Evolutionary conservation across 2,113 vertebrate species (phyloP).

Genomic region (Siniperca knerii): DNA sequence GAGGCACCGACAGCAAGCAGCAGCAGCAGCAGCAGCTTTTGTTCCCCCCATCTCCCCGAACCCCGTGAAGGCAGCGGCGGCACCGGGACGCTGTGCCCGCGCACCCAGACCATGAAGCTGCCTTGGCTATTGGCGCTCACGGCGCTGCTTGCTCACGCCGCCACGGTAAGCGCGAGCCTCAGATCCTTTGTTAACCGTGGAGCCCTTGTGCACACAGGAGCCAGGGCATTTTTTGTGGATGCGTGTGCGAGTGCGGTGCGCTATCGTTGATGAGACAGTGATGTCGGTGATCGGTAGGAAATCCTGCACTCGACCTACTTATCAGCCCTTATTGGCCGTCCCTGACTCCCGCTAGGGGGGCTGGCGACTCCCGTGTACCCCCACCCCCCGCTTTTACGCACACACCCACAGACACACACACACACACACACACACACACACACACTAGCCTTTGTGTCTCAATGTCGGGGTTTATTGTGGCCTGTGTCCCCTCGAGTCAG

Average conservation of each 20-base stretch:
- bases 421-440: conserved; percentile 27
- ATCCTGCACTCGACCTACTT: conserved; percentile 82
- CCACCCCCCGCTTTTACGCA: conserved; percentile 36
- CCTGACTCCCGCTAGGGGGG: conserved; percentile 61
- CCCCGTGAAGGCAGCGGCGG: conserved; percentile 72
- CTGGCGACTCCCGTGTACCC: conserved; percentile 53
- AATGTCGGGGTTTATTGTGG: conserved; percentile 64
- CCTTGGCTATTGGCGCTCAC: conserved; percentile 80
- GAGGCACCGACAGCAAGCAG: conserved; percentile 47
- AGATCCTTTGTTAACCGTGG: conserved; percentile 74
- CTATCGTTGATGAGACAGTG: conserved; percentile 45
- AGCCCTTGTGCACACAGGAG: conserved; percentile 29
- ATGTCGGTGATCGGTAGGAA: conserved; percentile 69
- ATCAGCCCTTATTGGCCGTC: conserved; percentile 57
- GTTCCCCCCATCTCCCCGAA: conserved; percentile 32
- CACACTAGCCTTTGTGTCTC: conserved; percentile 75
- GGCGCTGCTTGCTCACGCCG: conserved; percentile 79
- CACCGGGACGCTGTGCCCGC: conserved; percentile 73
- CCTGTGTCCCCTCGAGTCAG: conserved; percentile 46
- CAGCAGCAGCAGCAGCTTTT: conserved; percentile 43
- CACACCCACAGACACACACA: conserved; percentile 24
- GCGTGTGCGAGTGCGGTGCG: conserved; percentile 14
- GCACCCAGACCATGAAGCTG: conserved; percentile 83
- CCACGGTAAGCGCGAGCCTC: conserved; percentile 77
- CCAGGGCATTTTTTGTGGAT: conserved; percentile 4